Percentiles rank a stretch among this genome's conserved stretches.
Evolutionary conservation across 2,113 vertebrate genomes (phyloP).

Genomic region (Grammomys dolichurus): DNA sequence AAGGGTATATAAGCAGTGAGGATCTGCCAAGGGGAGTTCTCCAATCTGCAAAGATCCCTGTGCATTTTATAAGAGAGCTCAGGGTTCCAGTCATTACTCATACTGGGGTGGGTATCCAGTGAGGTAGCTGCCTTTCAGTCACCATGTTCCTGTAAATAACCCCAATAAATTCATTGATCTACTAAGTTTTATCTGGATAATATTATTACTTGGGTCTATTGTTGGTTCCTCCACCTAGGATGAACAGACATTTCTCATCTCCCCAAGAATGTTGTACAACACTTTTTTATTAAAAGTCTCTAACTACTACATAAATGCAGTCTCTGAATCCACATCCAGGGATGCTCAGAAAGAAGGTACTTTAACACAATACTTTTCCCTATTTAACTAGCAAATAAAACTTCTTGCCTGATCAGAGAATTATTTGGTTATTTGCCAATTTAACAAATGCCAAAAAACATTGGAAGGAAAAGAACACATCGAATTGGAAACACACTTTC

Average conservation of each 20-base stretch:
- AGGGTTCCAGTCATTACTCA: neutral
- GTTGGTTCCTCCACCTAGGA: neutral
- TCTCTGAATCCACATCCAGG: neutral
- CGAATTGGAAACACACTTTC: neutral
- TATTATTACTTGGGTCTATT: neutral
- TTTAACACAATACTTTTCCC: neutral
- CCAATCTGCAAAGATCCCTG: neutral
- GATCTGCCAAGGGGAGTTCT: neutral
- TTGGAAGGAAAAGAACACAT: neutral
- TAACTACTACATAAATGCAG: neutral
- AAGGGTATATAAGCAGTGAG: neutral
- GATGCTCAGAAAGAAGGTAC: neutral
- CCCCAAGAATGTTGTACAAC: neutral
- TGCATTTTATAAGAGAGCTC: neutral
- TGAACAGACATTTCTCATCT: neutral
- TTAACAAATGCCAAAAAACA: neutral
- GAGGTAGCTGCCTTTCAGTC: neutral
- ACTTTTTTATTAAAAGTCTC: neutral
- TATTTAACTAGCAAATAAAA: neutral
- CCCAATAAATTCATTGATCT: neutral
- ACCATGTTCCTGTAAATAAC: neutral
- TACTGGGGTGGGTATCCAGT: neutral
- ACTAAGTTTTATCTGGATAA: neutral
- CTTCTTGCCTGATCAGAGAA: neutral
- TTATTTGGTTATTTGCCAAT: neutral